Conservation (phyloP, 2,888 invertebrate species). For the Drosophila merina region DNA sequence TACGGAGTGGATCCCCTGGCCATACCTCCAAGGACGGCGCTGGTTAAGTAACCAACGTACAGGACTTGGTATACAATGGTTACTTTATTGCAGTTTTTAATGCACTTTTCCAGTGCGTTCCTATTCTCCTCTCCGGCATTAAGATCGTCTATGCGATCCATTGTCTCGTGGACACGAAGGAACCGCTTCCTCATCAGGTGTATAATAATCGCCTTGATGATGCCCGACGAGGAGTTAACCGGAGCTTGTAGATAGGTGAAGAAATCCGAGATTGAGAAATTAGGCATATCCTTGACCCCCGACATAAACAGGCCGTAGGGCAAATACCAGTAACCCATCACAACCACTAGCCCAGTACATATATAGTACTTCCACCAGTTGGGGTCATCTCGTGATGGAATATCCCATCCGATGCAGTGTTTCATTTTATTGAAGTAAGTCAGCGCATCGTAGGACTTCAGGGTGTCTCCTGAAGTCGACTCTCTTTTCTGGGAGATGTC, state of each 20-base stretch:
- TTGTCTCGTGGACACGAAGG: constrained; percentile 29
- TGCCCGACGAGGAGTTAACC: constrained; percentile 49
- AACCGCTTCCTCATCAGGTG: constrained; percentile 38
- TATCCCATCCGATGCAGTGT: constrained; percentile 23
- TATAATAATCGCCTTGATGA: constrained; percentile 46
- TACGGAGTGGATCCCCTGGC: constrained; percentile 41
- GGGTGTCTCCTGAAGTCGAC: not conserved
- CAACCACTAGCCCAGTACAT: constrained; percentile 2
- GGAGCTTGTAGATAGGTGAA: constrained; percentile 32
- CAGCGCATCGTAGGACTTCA: not conserved
- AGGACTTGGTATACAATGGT: constrained; percentile 38
- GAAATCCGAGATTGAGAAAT: constrained; percentile 37
- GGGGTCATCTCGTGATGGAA: constrained; percentile 2
- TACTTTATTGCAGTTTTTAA: constrained; percentile 35
- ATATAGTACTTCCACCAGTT: constrained; percentile 28
- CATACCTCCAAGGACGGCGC: constrained; percentile 42
- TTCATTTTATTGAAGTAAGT: constrained; percentile 17
- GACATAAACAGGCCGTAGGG: constrained; percentile 39
- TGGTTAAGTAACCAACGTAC: constrained; percentile 47
- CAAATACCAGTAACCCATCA: constrained; percentile 17
- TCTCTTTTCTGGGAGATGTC: not conserved
- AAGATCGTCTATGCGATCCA: constrained; percentile 57
- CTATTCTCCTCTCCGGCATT: constrained; percentile 40
- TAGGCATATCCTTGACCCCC: constrained; percentile 37
- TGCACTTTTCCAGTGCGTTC: constrained; percentile 20